Evolutionary conservation across 2,888 invertebrate genomes (phyloP), one percentile per base, ranked within the genome.

Genomic region (Drosophila paramelanica): DNA sequence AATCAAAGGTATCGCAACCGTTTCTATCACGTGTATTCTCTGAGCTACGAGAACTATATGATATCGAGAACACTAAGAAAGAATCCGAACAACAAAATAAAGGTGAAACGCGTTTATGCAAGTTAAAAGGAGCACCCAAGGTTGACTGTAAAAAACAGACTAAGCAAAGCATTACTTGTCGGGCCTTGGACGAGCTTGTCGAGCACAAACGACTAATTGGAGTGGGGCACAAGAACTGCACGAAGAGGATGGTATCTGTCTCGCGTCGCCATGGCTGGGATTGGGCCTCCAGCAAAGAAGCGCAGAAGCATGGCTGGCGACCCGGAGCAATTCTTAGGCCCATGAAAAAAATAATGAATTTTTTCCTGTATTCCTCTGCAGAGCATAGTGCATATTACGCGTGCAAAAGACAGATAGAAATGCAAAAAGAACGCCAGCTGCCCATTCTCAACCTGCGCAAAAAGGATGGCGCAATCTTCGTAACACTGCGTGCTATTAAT

Each of bases 211-310:
- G 45, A 10, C 7, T 8, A 13, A 36, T 46, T 8, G 25, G 17
- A 1, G 23, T 5, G 94, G 0, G 95, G 0, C 95, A 95, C 79
- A 94, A 93, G 66, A 86, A 92, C 59, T 95, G 95, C 79, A 88
- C 93, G 2, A 93, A 93, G 56, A 84, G 92, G 1, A 5, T 31
- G 1, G 84, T 91, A 33, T 91, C 93, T 0, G 95, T 95, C 0
- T 95, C 95, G 0, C 91, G 93, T 0, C 91, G 93, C 20, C 95
- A 95, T 94, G 95, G 95, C 0, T 95, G 95, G 95, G 88, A 94
- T 31, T 95, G 95, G 95, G 94, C 79, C 5, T 49, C 74, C 0
- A 79, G 88, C 33, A 64, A 67, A 0, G 65, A 73, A 14, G 90
- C 88, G 1, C 71, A 74, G 5, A 69, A 80, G 2, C 70, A 83